Conservation (phyloP, 2,797 vertebrate species). For the Prionace glauca region DNA sequence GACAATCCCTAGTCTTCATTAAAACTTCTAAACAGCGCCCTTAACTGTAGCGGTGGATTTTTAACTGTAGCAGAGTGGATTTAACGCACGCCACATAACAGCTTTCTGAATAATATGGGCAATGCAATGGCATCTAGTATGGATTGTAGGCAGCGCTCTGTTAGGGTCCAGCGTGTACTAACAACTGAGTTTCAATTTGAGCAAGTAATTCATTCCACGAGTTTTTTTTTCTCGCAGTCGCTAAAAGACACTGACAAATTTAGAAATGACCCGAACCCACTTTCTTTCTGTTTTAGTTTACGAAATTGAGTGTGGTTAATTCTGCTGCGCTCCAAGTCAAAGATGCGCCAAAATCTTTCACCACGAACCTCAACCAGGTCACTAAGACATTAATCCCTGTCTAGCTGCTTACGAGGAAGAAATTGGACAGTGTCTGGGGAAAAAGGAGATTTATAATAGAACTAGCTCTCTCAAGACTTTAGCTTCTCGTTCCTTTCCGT, state of each 20-base stretch:
- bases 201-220: background rate
- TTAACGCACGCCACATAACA: background rate
- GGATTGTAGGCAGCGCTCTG: background rate
- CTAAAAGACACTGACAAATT: too few relatives aligned
- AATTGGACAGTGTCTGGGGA: background rate
- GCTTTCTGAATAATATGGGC: background rate
- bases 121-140: background rate
- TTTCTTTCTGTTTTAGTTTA: background rate
- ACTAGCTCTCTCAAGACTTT: background rate
- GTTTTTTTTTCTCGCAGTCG: background rate
- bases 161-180: background rate
- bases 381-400: background rate
- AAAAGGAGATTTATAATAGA: background rate
- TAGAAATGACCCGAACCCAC: background rate
- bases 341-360: background rate
- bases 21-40: background rate
- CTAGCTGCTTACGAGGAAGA: background rate
- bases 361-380: background rate
- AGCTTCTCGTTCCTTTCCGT: background rate
- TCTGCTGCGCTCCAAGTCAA: background rate
- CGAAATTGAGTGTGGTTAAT: background rate
- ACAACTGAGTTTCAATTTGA: background rate
- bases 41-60: background rate
- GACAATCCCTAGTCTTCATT: background rate
- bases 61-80: background rate